phyloP scores from a whole-genome alignment of 2,888 invertebrate species.

The Sinhomidia bicolor region DNA sequence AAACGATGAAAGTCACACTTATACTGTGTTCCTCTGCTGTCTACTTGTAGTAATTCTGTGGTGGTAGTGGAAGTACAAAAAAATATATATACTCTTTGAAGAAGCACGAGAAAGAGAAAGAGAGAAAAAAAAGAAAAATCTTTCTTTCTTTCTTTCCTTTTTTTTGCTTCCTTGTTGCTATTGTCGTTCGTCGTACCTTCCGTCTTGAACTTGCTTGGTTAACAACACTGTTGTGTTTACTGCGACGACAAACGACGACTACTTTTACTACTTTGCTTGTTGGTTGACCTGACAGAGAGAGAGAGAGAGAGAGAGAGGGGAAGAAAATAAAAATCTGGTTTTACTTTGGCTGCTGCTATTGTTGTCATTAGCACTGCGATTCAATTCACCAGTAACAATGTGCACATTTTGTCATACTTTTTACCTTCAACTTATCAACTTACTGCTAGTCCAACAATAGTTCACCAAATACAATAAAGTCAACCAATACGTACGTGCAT shows the following conservation, averaged over 20 bases:
- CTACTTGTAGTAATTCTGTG: neutral
- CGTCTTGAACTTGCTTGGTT: neutral
- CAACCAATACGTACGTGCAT: too few species aligned
- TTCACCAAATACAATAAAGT: too few species aligned
- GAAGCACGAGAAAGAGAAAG: neutral
- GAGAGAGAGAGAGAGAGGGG: too few species aligned
- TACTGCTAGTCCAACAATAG: too few species aligned
- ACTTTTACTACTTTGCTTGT: too few species aligned
- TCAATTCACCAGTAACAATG: too few species aligned
- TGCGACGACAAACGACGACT: too few species aligned
- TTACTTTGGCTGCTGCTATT: too few species aligned
- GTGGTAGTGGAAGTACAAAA: constrained; percentile 61
- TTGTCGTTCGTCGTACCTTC: neutral
- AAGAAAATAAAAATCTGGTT: too few species aligned
- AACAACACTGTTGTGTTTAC: neutral
- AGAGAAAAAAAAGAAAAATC: neutral
- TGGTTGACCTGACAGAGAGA: neutral
- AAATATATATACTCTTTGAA: neutral
- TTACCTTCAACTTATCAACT: too few species aligned
- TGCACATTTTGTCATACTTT: too few species aligned
- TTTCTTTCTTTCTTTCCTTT: neutral
- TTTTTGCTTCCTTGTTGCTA: neutral
- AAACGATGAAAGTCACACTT: constrained; percentile 69
- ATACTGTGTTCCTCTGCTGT: neutral
- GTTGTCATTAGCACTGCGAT: too few species aligned